A percentile compares a stretch with the other conserved stretches of the same genome.
phyloP scores from a whole-genome alignment of 2,113 vertebrate genomes.

The Zootoca vivipara region DNA sequence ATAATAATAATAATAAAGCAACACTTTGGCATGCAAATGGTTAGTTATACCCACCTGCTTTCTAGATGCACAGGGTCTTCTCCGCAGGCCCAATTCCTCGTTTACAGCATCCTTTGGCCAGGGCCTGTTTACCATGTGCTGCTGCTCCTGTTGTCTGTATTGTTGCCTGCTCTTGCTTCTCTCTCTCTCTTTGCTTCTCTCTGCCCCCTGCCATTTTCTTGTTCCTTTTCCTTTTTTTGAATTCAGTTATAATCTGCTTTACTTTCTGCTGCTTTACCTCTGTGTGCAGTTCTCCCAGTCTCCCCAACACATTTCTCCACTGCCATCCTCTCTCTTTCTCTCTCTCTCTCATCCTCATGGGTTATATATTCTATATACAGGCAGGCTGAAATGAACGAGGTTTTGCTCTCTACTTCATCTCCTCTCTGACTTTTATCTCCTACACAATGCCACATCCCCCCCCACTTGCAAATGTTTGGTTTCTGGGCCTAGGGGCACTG shows the following conservation, averaged over 20 bases:
- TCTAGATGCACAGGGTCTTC: constrained; percentile 16
- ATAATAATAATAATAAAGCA: neutral
- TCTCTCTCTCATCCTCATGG: constrained; percentile 49
- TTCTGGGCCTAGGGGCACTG: neutral
- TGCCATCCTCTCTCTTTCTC: neutral
- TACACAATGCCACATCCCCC: neutral
- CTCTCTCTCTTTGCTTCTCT: constrained; percentile 38
- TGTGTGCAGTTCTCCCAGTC: neutral
- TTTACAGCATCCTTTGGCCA: neutral
- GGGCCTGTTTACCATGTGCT: constrained; percentile 50
- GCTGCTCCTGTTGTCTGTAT: neutral
- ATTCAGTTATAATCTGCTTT: neutral
- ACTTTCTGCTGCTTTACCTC: neutral
- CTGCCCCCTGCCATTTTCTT: neutral
- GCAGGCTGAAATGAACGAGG: constrained; percentile 28
- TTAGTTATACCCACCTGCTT: constrained; percentile 55
- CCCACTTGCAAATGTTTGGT: neutral
- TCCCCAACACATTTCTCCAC: neutral
- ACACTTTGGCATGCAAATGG: constrained; percentile 32
- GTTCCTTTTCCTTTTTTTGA: neutral
- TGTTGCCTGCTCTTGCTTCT: neutral
- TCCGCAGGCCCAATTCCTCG: neutral
- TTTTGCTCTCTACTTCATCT: neutral
- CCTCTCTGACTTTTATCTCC: neutral
- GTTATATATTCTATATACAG: constrained; percentile 75